Base-by-base conservation (phyloP, 2,888 invertebrate genomes). In the Lysandra coridon region DNA sequence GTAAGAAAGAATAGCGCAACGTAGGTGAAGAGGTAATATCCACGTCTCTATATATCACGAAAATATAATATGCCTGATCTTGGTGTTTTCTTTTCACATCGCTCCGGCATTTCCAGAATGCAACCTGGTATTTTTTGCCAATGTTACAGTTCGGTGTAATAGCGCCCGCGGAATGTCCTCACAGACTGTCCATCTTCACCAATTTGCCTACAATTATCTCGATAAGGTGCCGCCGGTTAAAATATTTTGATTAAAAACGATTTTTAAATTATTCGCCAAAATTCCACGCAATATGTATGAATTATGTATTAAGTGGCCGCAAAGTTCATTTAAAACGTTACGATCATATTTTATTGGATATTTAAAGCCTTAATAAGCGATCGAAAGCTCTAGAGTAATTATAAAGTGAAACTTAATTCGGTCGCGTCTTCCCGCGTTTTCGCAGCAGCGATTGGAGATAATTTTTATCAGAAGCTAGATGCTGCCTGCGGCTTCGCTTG, bases 171-270 rank as follows among this genome's bases (percentile, higher is more conserved):
- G 90, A 88, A 83, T 84, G 84, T 86, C 88, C 87, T 85, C 87
- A 83, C 83, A 81, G 81, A 82, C 82, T 86, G 90, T 91, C 83
- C 86, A 86, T 89, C 87, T 86, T 86, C 87, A 83, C 84, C 89
- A 91, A 92, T 92, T 92, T 89, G 87, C 88, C 89, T 90, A 91
- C 87, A 93, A 93, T 93, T 93, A 93, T 86, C 88, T 85, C 75
- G 83, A 87, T 88, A 90, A 81, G 91, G 90, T 84, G 86, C 89
- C 89, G 83, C 83, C 82, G 85, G 84, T 83, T 74, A 82, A 86
- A 86, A 86, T 84, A 87, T 89, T 90, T 90, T 90, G 89, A 91
- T 92, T 91, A 83, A 82, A 82, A 69, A 83, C 79, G 73, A 82
- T 80, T 81, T 83, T 57, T 76, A 53, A 79, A 64, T 79, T 77